Base-by-base conservation (phyloP, 2,113 vertebrate genomes). In the Rhombomys opimus region DNA sequence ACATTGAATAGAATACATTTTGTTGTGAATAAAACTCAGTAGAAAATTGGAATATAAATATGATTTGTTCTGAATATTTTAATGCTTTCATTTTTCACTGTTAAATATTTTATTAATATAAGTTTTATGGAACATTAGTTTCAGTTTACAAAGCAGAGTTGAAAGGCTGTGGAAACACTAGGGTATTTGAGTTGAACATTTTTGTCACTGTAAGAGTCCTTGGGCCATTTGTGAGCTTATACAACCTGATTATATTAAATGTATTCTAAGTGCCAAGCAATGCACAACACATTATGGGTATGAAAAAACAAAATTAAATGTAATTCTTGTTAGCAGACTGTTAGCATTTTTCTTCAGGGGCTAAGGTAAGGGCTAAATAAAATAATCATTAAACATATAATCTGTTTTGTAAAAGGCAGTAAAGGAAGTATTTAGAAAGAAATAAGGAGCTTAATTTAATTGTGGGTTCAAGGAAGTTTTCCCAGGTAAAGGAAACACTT, bases 61-160 rank as follows among this genome's bases (percentile, higher is more conserved):
- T 76, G 41, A 90, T 38, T 89, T 87, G 46, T 90, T 87, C 67
- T 90, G 32, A 65, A 13, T 52, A 68, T 96, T 97, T 46, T 84
- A 90, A 67, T 70, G 75, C 41, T 88, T 87, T 91, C 75, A 93
- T 91, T 93, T 96, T 89, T 92, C 46, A 94, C 54, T 88, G n/a
- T 84, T 95, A 76, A 90, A 65, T 73, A 95, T 63, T 77, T 94
- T 50, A 96, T 5, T 25, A 80, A 84, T 87, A 90, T 57, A 80
- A 77, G 38, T 77, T 25, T 92, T 95, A 72, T 57, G 32, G 50
- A 94, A 76, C 54, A 90, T 93, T 84, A 93, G 93, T 91, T 95
- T 95, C 32, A 67, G 52, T 87, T 90, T n/a, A 54, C 76, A 91
- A 93, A 94, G 63, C 61, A 93, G 14, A 68, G 27, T 46, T 95